Percentiles rank a stretch among this genome's conserved stretches.
Evolutionary conservation across 2,888 invertebrate species (phyloP).

Genomic region (Drosophila phalerata): DNA sequence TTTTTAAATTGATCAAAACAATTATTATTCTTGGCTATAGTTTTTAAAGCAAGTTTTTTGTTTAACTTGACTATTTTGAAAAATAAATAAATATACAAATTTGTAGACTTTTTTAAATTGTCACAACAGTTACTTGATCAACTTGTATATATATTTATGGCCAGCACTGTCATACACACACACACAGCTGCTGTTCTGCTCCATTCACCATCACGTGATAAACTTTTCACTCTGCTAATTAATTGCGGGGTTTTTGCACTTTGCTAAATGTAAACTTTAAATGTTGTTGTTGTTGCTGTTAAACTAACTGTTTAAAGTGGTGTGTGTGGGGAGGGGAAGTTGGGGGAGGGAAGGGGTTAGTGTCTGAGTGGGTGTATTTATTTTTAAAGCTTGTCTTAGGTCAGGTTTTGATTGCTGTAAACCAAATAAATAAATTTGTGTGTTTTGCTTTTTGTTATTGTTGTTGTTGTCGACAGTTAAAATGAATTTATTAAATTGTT

Average conservation of each 20-base stretch:
- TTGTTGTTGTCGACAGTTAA: constrained; percentile 42
- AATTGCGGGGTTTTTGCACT: constrained; percentile 75
- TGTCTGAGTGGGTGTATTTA: constrained; percentile 7
- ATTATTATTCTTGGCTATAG: too few species aligned
- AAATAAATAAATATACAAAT: too few species aligned
- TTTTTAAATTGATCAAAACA: too few species aligned
- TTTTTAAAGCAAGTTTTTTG: too few species aligned
- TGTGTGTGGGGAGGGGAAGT: constrained; percentile 5
- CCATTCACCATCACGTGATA: constrained; percentile 70
- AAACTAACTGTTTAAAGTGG: constrained; percentile 24
- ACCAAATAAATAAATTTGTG: constrained; percentile 49
- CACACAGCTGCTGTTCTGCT: constrained; percentile 10
- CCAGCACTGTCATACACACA: constrained; percentile 37
- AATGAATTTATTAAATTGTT: constrained; percentile 58
- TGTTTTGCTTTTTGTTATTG: constrained; percentile 33
- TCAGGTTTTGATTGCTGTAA: constrained; percentile 69
- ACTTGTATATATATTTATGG: constrained; percentile 42
- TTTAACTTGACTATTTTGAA: too few species aligned
- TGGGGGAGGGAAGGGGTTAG: constrained; percentile 5
- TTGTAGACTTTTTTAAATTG: background rate
- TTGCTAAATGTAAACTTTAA: constrained; percentile 65
- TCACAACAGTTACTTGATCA: background rate
- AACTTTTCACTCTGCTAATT: constrained; percentile 71
- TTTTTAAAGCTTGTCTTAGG: constrained; percentile 57
- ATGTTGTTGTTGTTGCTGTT: constrained; percentile 43